Evolutionary conservation across 2,888 invertebrate species (phyloP), one percentile per base, ranked within the genome.

Genomic region (Lottia gigantea): DNA sequence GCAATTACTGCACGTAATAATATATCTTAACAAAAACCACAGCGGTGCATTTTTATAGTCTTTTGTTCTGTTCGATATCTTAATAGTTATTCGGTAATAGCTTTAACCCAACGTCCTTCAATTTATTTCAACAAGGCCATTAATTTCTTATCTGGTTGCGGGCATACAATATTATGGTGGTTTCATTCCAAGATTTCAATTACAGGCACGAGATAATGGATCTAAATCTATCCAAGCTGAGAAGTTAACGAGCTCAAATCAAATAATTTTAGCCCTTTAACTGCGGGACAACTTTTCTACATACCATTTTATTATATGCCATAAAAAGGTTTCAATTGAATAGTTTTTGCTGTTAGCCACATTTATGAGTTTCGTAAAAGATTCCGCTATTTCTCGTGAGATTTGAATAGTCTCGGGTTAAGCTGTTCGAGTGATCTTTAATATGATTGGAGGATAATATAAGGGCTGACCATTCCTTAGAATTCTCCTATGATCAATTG

Each of bases 291-390:
- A 55, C 55, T 55, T 55, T 55, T 23, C 19, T 23, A 55, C 55
- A 55, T 55, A 55, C 55, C 55, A 55, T 11, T 55, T 55, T 55
- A 55, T 55, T 23, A 23, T 55, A 55, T 23, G 55, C 15, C 55
- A 23, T 55, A 55, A 55, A 55, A 55, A 55, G 23, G 23, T 11
- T 55, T 55, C 55, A 55, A 55, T 55, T 23, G 55, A 23, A 55
- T 11, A 23, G 19, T 55, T 55, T 23, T 55, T 23, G 23, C 55
- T 19, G 55, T 55, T 23, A 55, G 19, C 55, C 55, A 23, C 3
- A 15, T 14, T 55, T 55, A 55, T 23, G 19, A 23, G 23, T 55
- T 55, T 23, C 23, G 19, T 23, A 55, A 55, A 55, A 23, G 55
- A 23, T 55, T 23, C 2, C 55, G 23, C 11, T 55, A 55, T 55